phyloP scores from a whole-genome alignment of 2,113 vertebrate genomes.

The Lophotis ruficrista region DNA sequence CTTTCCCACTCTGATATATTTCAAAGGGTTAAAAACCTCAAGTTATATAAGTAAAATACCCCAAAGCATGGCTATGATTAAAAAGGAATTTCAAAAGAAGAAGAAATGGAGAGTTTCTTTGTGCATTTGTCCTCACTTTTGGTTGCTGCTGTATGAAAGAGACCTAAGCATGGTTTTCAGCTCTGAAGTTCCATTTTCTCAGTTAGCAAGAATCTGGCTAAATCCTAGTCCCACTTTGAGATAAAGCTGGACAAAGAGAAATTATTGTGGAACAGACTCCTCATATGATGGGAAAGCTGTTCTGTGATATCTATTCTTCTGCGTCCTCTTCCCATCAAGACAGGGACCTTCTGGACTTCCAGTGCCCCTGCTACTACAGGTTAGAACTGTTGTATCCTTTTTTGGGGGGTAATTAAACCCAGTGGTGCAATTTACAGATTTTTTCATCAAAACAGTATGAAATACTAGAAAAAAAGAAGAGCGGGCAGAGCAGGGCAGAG shows the following conservation, averaged over 20 bases:
- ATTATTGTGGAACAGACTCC: not conserved
- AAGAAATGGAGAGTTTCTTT: not conserved
- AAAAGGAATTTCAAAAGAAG: not conserved
- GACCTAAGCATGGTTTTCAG: not conserved
- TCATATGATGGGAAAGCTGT: not conserved
- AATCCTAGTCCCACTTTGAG: not conserved
- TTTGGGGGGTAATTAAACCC: not conserved
- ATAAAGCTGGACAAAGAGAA: not conserved
- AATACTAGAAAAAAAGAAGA: not conserved
- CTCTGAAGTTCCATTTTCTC: not conserved
- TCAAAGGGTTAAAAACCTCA: constrained; percentile 41
- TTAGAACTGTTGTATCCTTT: not conserved
- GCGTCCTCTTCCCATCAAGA: not conserved
- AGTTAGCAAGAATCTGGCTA: not conserved
- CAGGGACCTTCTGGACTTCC: not conserved
- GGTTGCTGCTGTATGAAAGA: not conserved
- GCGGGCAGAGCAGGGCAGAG: not conserved
- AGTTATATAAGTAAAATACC: not conserved
- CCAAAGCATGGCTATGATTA: constrained; percentile 28
- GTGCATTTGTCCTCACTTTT: not conserved
- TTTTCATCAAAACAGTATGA: not conserved
- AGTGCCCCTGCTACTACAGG: not conserved
- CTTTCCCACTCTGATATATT: not conserved
- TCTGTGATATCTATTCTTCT: not conserved
- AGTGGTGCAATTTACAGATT: not conserved